Evolutionary conservation across 2,797 vertebrate genomes (phyloP), one percentile per base, ranked within the genome.

Genomic region (Garrulus glandarius): DNA sequence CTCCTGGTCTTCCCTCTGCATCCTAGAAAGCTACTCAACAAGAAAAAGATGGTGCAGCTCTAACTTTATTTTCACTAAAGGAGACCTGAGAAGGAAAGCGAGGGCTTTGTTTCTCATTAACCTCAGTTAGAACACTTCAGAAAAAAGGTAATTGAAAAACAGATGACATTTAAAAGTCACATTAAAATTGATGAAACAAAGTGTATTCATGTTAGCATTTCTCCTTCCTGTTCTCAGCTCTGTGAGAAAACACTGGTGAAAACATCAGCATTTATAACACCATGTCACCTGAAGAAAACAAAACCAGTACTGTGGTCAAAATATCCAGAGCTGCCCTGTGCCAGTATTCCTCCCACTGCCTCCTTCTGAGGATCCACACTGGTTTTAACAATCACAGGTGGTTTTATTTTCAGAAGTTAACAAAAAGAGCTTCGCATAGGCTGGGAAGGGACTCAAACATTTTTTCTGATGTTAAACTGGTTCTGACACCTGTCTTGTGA

Each of bases 211-310:
- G 6, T 55, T 7, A 75, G n/a, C 30, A 36, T 61, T 88, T 85
- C 27, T 89, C 60, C 14, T 65, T 75, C 69, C 53, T 71, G 30
- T 50, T 60, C 43, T 64, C 57, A 65, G 14, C 39, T 84, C 57
- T 23, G 21, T 53, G 37, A 79, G 75, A 84, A 68, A 86, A 84
- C 19, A 8, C 43, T n/a, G 23, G 30, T 55, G n/a, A 63, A 89
- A 87, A 64, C 43, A 70, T 4, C 12, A 34, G 44, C 22, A 39
- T 39, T 84, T 76, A 3, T 26, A 79, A 64, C 32, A 81, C 12
- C 11, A 22, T 0, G 0, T 29, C 50, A 43, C 46, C 37, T 4
- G 2, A 63, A 63, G 32, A 68, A 26, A 89, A 44, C 11, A 92
- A 68, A 87, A 44, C 2, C 37, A 77, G 8, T 13, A 23, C 24